Percentiles rank a stretch among this genome's conserved stretches.
These are phyloP conservation scores for Heterotis niloticus DNA, from an alignment of 2,113 vertebrate genomes.

Conservation along the genomic window DNA sequence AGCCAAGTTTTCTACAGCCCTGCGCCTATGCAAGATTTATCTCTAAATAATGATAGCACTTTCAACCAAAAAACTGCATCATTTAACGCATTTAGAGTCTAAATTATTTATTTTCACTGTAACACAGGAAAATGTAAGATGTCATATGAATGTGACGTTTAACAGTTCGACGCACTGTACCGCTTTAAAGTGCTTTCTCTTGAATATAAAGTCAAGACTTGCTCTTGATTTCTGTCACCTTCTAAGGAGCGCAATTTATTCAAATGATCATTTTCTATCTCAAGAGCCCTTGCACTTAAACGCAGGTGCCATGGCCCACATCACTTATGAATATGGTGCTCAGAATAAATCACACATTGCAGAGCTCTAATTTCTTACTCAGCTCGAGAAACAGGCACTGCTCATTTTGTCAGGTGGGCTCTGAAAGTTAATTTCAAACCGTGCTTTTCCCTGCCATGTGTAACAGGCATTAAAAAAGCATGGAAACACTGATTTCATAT, in stretches of 20 bases:
- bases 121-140: background rate
- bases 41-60: background rate
- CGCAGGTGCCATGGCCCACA: constrained; percentile 39
- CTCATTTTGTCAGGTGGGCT: constrained; percentile 43
- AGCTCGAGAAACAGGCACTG: constrained; percentile 26
- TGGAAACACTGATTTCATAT: background rate
- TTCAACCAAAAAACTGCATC: background rate
- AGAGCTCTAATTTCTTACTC: constrained; percentile 54
- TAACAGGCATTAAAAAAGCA: constrained; percentile 1
- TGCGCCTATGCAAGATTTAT: background rate
- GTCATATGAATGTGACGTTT: background rate
- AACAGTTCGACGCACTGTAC: background rate
- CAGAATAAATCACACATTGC: constrained; percentile 48
- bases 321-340: constrained; percentile 47
- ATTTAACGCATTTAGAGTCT: background rate
- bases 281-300: constrained; percentile 46
- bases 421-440: constrained; percentile 47
- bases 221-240: constrained; percentile 37
- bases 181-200: background rate
- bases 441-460: background rate
- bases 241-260: constrained; percentile 37
- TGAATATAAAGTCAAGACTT: constrained; percentile 36
- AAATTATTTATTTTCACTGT: constrained; percentile 14
- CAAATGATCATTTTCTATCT: constrained; percentile 15
- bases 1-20: background rate